A percentile compares a stretch with the other conserved stretches of the same genome.
Evolutionary conservation across 2,888 invertebrate species (phyloP).

Genomic region (Chrysolina haemoptera): DNA sequence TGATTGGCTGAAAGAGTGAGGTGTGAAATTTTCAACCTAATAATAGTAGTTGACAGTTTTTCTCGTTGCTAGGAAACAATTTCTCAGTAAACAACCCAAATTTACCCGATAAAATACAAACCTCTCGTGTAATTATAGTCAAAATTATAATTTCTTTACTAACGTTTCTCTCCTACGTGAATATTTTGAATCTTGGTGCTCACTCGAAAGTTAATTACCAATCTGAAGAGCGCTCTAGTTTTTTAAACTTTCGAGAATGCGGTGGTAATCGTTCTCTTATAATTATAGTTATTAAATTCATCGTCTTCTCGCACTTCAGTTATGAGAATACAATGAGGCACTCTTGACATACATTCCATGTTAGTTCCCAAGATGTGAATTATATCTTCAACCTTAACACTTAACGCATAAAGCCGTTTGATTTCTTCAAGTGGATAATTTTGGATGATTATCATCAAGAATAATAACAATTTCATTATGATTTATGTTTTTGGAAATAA

Average conservation of each 20-base stretch:
- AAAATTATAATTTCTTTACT: no score
- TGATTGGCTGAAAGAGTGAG: no score
- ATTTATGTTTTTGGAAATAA: not conserved
- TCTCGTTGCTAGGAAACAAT: no score
- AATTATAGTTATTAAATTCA: constrained; percentile 39
- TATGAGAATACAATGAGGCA: constrained; percentile 40
- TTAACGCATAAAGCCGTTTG: constrained; percentile 8
- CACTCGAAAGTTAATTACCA: not conserved
- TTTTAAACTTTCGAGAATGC: constrained; percentile 25
- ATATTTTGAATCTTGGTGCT: not conserved
- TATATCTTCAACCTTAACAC: constrained; percentile 10
- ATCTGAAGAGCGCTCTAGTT: constrained; percentile 21
- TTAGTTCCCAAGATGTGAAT: constrained; percentile 25
- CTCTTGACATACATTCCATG: constrained; percentile 42
- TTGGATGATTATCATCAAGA: not conserved
- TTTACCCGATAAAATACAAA: no score
- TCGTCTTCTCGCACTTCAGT: constrained; percentile 26
- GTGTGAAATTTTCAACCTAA: no score
- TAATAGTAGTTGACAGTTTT: no score
- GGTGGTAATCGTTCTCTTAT: constrained; percentile 30
- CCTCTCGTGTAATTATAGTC: no score
- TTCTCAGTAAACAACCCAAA: no score
- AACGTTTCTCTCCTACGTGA: not conserved
- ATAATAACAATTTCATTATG: not conserved
- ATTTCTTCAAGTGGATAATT: not conserved